phyloP scores from a whole-genome alignment of 1,140 invertebrate genomes.

The Xylocopa sonorina region DNA sequence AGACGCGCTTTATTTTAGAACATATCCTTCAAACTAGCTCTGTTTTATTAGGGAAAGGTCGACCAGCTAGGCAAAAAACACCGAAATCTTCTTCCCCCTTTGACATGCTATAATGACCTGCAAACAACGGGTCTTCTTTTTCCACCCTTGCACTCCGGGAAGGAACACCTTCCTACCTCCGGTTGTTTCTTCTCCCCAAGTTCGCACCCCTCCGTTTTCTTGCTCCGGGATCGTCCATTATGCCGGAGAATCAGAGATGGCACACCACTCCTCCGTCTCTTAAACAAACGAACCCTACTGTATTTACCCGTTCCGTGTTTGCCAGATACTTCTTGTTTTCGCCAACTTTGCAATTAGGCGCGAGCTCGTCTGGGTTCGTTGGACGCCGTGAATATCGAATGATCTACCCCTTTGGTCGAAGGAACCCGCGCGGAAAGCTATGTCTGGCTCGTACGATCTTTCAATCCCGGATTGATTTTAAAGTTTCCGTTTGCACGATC shows the following conservation, averaged over 20 bases:
- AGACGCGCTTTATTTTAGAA: slow-evolving; percentile 14
- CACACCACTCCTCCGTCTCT: slow-evolving; percentile 47
- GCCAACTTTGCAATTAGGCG: slow-evolving; percentile 77
- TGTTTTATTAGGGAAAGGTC: slow-evolving; percentile 41
- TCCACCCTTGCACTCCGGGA: slow-evolving; percentile 31
- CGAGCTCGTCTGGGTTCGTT: slow-evolving; percentile 50
- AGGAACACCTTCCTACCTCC: slow-evolving; percentile 52
- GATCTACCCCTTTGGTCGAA: slow-evolving; percentile 50
- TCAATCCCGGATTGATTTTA: slow-evolving; percentile 57
- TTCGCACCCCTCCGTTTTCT: slow-evolving; percentile 52
- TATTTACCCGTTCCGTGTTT: slow-evolving; percentile 77
- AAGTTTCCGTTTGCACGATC: slow-evolving; percentile 54
- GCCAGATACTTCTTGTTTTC: slow-evolving; percentile 78
- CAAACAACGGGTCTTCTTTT: slow-evolving; percentile 71
- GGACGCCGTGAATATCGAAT: slow-evolving; percentile 59
- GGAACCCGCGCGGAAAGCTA: slow-evolving; percentile 37
- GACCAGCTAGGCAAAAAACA: slow-evolving; percentile 39
- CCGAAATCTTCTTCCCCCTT: slow-evolving; percentile 52
- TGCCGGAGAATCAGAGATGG: slow-evolving; percentile 51
- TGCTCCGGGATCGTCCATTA: slow-evolving; percentile 48
- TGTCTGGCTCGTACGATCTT: slow-evolving; percentile 44
- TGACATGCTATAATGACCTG: slow-evolving; percentile 75
- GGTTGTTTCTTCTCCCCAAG: slow-evolving; percentile 56
- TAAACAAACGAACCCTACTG: slow-evolving; percentile 73
- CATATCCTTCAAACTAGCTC: slow-evolving; percentile 15